These are phyloP conservation scores for Polyploca ridens DNA, from an alignment of 2,888 invertebrate species.

Conservation along the genomic window DNA sequence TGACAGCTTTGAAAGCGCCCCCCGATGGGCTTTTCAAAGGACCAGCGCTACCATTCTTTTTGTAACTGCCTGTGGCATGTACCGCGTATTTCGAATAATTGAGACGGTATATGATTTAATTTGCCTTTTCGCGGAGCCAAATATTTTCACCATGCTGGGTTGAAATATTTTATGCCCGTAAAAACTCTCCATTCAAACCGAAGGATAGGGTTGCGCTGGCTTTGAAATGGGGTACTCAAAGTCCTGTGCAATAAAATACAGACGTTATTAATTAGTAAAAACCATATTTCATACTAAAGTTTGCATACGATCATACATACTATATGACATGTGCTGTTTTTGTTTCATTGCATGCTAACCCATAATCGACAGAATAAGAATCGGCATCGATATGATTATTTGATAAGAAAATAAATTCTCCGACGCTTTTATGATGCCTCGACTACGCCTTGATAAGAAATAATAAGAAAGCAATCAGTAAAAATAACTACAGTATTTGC, in stretches of 20 bases:
- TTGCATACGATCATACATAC: neutral
- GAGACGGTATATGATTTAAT: conserved; percentile 82
- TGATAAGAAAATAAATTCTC: conserved; percentile 4
- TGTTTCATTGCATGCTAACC: neutral
- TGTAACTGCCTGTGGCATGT: conserved; percentile 69
- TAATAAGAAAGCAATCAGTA: neutral
- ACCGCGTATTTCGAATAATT: conserved; percentile 78
- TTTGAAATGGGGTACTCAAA: conserved; percentile 22
- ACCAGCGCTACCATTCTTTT: conserved; percentile 77
- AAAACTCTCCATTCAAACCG: conserved; percentile 38
- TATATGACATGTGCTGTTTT: neutral
- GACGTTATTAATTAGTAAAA: conserved; percentile 1
- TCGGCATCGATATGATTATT: neutral
- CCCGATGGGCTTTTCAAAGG: conserved; percentile 80
- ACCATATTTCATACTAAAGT: neutral
- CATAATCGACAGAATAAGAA: neutral
- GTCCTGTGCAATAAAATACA: neutral
- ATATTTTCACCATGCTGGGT: conserved; percentile 55
- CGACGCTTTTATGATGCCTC: neutral
- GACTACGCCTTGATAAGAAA: neutral
- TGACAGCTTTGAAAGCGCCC: conserved; percentile 80
- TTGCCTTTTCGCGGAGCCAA: conserved; percentile 71
- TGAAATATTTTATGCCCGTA: conserved; percentile 49
- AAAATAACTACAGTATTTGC: neutral
- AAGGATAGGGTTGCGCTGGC: conserved; percentile 35